Evolutionary conservation across 2,888 invertebrate genomes (phyloP).

Genomic region (Meandrusa payeni): DNA sequence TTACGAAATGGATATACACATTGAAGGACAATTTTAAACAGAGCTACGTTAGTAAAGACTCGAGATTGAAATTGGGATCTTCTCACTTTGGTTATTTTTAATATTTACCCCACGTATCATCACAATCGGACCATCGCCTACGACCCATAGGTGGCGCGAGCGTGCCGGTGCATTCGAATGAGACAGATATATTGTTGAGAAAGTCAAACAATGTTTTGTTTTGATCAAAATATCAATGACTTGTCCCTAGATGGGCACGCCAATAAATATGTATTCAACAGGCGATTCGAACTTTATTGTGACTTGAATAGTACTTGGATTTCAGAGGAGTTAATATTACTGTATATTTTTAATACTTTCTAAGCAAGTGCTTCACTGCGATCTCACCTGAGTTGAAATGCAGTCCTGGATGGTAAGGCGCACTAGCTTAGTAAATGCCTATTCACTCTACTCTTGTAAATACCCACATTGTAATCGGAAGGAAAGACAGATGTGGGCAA

Average conservation of each 20-base stretch:
- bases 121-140: constrained; percentile 37
- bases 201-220: constrained; percentile 34
- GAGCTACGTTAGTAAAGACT: background rate
- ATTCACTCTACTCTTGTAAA: too few species aligned
- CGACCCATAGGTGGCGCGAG: constrained; percentile 33
- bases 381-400: too few species aligned
- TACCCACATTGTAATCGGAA: too few species aligned
- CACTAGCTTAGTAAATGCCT: too few species aligned
- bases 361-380: too few species aligned
- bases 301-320: constrained; percentile 15
- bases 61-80: constrained; percentile 8
- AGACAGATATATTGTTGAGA: constrained; percentile 28
- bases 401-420: too few species aligned
- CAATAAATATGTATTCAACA: constrained; percentile 16
- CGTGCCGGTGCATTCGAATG: constrained; percentile 27
- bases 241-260: constrained; percentile 24
- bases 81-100: constrained; percentile 14
- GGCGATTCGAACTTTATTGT: constrained; percentile 12
- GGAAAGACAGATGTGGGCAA: too few species aligned
- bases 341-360: too few species aligned
- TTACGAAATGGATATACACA: constrained; percentile 16
- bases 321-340: constrained; percentile 2
- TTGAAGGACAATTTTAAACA: constrained; percentile 4
- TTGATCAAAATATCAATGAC: constrained; percentile 35
- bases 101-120: constrained; percentile 33